Evolutionary conservation across 92 coral and sea anemone species (phyloP).

Genomic region (Actinostola sp.): DNA sequence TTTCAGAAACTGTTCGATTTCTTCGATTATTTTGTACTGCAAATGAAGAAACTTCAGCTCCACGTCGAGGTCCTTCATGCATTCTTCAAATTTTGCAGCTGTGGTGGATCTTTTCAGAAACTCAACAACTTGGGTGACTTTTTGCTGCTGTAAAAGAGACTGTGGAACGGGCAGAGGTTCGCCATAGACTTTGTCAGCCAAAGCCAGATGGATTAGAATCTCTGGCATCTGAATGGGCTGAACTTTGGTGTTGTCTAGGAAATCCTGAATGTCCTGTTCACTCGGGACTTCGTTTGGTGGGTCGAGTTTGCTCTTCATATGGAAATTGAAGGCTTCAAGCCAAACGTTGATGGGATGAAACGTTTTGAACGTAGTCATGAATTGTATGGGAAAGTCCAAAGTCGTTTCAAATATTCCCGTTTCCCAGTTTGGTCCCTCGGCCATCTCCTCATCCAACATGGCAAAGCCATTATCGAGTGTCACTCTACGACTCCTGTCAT

Average conservation of each 20-base stretch:
- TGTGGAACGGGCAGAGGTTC: conserved; percentile 48
- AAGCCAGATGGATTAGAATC: conserved; percentile 55
- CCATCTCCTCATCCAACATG: conserved; percentile 52
- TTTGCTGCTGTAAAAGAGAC: conserved; percentile 50
- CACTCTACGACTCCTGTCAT: conserved; percentile 33
- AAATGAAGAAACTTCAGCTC: conserved; percentile 66
- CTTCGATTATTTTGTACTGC: conserved; percentile 53
- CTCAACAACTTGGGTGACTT: conserved; percentile 26
- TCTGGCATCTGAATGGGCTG: conserved; percentile 60
- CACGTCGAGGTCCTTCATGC: conserved; percentile 49
- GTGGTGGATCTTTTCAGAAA: conserved; percentile 54
- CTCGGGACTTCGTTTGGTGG: conserved; percentile 49
- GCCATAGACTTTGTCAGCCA: conserved; percentile 47
- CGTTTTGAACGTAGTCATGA: conserved; percentile 59
- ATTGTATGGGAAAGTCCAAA: conserved; percentile 44
- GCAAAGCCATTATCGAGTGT: conserved; percentile 47
- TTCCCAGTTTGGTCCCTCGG: conserved; percentile 46
- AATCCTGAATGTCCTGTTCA: conserved; percentile 19
- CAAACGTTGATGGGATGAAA: conserved; percentile 44
- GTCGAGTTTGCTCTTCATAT: conserved; percentile 46
- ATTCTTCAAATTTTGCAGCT: conserved; percentile 33
- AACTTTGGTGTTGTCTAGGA: conserved; percentile 44
- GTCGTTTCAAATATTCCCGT: conserved; percentile 41
- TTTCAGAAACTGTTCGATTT: conserved; percentile 41
- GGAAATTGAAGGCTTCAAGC: conserved; percentile 53